These are phyloP conservation scores for Perizoma affinitatum DNA, from an alignment of 2,888 invertebrate species.

Conservation along the genomic window DNA sequence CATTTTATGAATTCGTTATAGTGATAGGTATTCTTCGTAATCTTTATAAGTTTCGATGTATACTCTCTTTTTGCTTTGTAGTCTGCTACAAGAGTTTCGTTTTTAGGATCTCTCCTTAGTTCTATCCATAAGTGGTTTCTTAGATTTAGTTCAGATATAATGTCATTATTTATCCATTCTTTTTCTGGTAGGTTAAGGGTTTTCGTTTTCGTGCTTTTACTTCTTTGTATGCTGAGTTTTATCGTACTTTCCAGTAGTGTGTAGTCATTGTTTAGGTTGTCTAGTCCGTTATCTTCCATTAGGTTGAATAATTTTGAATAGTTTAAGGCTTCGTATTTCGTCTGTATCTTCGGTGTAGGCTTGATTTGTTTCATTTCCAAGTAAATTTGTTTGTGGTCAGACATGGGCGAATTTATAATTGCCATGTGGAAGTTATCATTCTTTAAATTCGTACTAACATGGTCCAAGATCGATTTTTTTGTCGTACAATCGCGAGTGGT, in stretches of 20 bases:
- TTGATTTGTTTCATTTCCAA: constrained; percentile 5
- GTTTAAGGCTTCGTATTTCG: background rate
- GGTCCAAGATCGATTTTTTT: constrained; percentile 1
- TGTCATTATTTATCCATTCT: background rate
- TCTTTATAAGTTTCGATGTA: background rate
- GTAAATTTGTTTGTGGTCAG: constrained; percentile 2
- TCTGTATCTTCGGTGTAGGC: background rate
- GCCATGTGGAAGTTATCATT: too few species aligned
- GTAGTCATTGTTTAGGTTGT: background rate
- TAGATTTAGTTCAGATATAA: too few species aligned
- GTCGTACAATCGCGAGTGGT: background rate
- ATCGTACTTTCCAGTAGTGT: background rate
- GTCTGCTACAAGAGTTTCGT: background rate
- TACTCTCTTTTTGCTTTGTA: background rate
- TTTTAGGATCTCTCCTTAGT: background rate
- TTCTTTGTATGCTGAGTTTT: background rate
- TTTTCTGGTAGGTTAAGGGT: background rate
- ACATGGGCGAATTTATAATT: too few species aligned
- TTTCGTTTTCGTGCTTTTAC: background rate
- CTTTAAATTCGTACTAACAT: too few species aligned
- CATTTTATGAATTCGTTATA: background rate
- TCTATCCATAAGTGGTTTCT: background rate
- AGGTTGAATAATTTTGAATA: too few species aligned
- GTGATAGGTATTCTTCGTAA: background rate
- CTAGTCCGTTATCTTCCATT: background rate